phyloP scores from a whole-genome alignment of 2,888 invertebrate genomes.

The Drosophila anomalipes region DNA sequence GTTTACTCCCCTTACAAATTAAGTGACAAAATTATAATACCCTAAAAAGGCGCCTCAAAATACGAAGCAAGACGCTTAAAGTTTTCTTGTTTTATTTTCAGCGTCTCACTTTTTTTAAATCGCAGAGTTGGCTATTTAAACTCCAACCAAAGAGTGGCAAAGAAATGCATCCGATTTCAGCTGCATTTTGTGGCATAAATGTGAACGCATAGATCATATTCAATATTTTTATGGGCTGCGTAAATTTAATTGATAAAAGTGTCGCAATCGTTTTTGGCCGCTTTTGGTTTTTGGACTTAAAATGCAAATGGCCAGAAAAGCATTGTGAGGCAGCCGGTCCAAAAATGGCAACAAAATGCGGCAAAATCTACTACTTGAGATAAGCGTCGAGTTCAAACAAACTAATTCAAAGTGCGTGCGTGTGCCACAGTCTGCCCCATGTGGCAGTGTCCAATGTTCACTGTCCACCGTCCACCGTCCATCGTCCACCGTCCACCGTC shows the following conservation, averaged over 20 bases:
- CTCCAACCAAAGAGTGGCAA: conserved; percentile 16
- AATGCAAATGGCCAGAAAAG: conserved; percentile 52
- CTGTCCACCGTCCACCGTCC: conserved; percentile 2
- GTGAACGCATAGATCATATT: conserved; percentile 40
- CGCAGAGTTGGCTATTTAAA: conserved; percentile 43
- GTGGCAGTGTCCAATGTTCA: conserved; percentile 20
- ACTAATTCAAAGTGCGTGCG: conserved; percentile 75
- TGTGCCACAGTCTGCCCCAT: conserved; percentile 30
- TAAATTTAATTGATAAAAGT: conserved; percentile 80
- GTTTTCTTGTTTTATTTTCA: conserved; percentile 25
- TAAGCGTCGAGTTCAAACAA: conserved; percentile 79
- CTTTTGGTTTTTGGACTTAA: conserved; percentile 15
- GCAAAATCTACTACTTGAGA: conserved; percentile 81
- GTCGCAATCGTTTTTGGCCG: conserved; percentile 25
- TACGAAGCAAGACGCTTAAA: conserved; percentile 45
- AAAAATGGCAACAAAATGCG: conserved; percentile 72
- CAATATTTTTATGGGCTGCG: conserved; percentile 62
- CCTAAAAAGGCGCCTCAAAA: neutral
- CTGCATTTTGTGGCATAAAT: conserved; percentile 19
- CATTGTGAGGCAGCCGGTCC: conserved; percentile 45
- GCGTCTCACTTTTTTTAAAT: conserved; percentile 9
- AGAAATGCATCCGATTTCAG: conserved; percentile 20
- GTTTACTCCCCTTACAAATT: neutral
- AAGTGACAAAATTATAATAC: neutral
- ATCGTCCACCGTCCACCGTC: conserved; percentile 11